Conservation (phyloP, 2,888 invertebrate genomes). For the Anaspis maculata region DNA sequence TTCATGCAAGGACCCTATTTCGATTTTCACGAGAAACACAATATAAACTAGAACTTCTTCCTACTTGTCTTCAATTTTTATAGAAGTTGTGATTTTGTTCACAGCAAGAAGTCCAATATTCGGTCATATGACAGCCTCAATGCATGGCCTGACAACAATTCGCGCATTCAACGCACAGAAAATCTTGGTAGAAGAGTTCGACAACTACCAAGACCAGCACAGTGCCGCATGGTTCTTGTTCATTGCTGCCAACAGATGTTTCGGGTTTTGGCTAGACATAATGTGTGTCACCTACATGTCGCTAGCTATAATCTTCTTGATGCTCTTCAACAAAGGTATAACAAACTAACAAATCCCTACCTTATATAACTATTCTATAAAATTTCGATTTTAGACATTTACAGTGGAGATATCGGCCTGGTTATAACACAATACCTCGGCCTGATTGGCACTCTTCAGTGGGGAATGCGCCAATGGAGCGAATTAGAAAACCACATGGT, state of each 20-base stretch:
- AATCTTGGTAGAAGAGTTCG: conserved; percentile 55
- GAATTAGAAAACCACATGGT: conserved; percentile 58
- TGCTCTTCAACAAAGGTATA: conserved; percentile 24
- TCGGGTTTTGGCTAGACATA: conserved; percentile 63
- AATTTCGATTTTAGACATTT: conserved; percentile 38
- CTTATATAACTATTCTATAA: conserved; percentile 1
- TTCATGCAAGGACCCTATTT: too few relatives aligned
- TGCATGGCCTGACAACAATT: conserved; percentile 70
- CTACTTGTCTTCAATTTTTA: too few relatives aligned
- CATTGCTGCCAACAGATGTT: conserved; percentile 55
- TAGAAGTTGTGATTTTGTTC: too few relatives aligned
- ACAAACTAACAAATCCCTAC: too few relatives aligned
- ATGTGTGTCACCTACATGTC: conserved; percentile 57
- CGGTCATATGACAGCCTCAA: conserved; percentile 63
- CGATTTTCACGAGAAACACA: too few relatives aligned
- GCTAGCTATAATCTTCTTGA: conserved; percentile 21
- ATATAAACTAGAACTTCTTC: too few relatives aligned
- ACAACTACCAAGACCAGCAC: conserved; percentile 56
- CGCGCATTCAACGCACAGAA: conserved; percentile 61
- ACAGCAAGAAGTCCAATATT: conserved; percentile 75
- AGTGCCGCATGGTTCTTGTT: conserved; percentile 69
- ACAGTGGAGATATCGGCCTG: conserved; percentile 68
- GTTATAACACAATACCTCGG: conserved; percentile 69
- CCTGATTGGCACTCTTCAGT: conserved; percentile 59
- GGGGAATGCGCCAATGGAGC: conserved; percentile 74